A percentile compares a stretch with the other conserved stretches of the same genome.
These are phyloP conservation scores for Paramormyrops kingsleyae DNA, from an alignment of 2,113 vertebrate species.

Conservation along the genomic window DNA sequence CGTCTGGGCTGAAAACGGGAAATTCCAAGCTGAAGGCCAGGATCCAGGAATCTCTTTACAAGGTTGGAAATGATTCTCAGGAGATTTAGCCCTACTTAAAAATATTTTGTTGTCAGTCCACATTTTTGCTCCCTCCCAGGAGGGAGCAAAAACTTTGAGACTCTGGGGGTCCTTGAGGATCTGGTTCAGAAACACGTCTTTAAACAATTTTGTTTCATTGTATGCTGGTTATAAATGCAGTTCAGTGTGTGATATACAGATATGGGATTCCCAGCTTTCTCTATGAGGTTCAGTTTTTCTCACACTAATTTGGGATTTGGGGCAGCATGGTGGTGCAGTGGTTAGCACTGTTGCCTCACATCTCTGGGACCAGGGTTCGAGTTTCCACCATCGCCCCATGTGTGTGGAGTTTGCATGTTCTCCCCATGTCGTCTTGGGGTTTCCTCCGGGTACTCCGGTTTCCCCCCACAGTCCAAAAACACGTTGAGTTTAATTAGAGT, in stretches of 20 bases:
- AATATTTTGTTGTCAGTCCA: neutral
- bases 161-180: neutral
- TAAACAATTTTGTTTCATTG: neutral
- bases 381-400: neutral
- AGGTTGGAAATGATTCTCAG: constrained; percentile 39
- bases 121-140: neutral
- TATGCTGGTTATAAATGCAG: neutral
- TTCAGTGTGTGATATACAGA: neutral
- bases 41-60: constrained; percentile 62
- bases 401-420: neutral
- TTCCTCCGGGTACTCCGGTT: neutral
- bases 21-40: constrained; percentile 73
- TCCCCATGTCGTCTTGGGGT: neutral
- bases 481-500: neutral
- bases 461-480: neutral
- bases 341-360: neutral
- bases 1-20: constrained; percentile 69
- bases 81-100: neutral
- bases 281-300: neutral
- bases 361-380: neutral
- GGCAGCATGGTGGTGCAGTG: neutral
- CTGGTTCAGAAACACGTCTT: neutral
- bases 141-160: neutral
- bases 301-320: neutral
- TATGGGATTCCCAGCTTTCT: neutral